Conservation (phyloP, 2,797 vertebrate species). For the Anguilla anguilla region DNA sequence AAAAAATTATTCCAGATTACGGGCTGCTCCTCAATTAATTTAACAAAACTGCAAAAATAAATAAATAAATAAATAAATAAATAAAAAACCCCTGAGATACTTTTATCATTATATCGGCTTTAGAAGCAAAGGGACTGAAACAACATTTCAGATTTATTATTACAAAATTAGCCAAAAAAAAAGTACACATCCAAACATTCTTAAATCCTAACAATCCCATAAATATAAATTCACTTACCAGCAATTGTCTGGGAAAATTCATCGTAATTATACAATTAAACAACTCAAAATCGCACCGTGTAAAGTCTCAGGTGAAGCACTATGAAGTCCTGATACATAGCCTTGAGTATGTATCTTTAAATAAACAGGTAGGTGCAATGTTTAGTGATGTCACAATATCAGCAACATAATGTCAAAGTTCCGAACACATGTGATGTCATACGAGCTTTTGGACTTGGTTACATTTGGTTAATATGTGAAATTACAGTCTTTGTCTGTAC, state of each 20-base stretch:
- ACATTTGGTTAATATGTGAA: neutral
- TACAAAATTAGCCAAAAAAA: too few relatives aligned
- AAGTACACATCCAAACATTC: too few relatives aligned
- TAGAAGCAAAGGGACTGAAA: too few relatives aligned
- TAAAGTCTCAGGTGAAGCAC: neutral
- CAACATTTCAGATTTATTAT: too few relatives aligned
- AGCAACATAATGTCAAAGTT: neutral
- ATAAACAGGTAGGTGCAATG: neutral
- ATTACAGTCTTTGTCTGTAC: too few relatives aligned
- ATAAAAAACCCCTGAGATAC: too few relatives aligned
- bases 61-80: too few relatives aligned
- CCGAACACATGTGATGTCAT: neutral
- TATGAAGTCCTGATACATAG: neutral
- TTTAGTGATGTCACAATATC: neutral
- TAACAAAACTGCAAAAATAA: too few relatives aligned
- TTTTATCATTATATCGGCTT: too few relatives aligned
- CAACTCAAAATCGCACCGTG: neutral
- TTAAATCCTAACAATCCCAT: neutral
- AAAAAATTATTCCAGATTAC: too few relatives aligned
- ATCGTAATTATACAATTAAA: neutral
- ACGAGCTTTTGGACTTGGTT: neutral
- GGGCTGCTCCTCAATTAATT: too few relatives aligned
- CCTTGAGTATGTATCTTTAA: neutral
- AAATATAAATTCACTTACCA: neutral
- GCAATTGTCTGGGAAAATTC: neutral